Conservation (phyloP, 2,113 vertebrate species). For the Lophochroa leadbeateri region DNA sequence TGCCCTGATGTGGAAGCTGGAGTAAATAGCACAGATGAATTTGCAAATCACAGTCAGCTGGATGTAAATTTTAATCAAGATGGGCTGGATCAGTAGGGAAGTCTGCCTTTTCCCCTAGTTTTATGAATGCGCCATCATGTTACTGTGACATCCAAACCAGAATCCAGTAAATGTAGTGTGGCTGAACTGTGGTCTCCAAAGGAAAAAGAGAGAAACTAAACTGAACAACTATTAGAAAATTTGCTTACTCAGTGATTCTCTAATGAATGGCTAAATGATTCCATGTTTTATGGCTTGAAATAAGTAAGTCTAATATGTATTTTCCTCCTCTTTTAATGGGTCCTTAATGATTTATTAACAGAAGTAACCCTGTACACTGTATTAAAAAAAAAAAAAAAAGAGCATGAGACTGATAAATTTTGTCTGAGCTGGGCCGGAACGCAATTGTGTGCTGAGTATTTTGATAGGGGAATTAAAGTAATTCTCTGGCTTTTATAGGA, state of each 20-base stretch:
- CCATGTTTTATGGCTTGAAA: background rate
- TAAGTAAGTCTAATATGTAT: background rate
- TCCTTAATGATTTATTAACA: background rate
- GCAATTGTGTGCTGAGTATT: background rate
- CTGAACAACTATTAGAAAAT: background rate
- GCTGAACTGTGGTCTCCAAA: background rate
- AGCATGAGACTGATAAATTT: background rate
- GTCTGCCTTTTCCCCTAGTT: background rate
- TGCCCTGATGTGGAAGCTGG: background rate
- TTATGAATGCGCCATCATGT: background rate
- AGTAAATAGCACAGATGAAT: background rate
- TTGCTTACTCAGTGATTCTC: background rate
- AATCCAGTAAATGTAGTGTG: background rate
- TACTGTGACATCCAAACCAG: background rate
- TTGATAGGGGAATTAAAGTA: background rate
- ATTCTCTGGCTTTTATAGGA: background rate
- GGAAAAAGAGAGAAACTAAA: background rate
- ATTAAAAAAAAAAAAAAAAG: background rate
- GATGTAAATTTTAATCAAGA: background rate
- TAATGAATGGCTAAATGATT: background rate
- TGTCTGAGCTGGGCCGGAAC: background rate
- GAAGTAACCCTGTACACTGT: background rate
- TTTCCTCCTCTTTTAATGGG: background rate
- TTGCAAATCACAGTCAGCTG: background rate
- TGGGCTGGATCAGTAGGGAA: background rate